Percentiles rank a stretch among this genome's conserved stretches.
phyloP scores from a whole-genome alignment of 2,113 vertebrate genomes.

The Syrmaticus mikado region DNA sequence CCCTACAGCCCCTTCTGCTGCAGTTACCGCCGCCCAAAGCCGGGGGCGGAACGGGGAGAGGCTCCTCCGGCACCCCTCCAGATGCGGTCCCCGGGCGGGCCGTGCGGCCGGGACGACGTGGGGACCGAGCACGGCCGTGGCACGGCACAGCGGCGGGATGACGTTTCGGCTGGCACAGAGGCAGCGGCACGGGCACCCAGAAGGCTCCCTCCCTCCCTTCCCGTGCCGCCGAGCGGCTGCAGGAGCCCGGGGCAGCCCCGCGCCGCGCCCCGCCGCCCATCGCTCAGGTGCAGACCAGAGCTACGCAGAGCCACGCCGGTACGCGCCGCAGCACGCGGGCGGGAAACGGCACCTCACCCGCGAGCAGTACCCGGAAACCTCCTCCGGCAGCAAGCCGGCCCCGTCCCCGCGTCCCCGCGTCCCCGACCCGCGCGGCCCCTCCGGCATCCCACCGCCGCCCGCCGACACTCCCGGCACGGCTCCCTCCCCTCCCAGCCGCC shows the following conservation, averaged over 20 bases:
- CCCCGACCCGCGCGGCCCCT: not conserved
- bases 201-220: not conserved
- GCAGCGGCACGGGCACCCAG: not conserved
- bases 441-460: no score
- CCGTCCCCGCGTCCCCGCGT: not conserved
- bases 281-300: rapidly evolving
- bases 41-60: not conserved
- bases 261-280: not conserved
- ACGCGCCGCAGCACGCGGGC: rapidly evolving
- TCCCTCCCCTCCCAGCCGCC: no score
- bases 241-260: not conserved
- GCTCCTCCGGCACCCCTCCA: not conserved
- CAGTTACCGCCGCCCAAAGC: not conserved
- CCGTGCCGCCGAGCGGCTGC: not conserved
- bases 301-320: not conserved
- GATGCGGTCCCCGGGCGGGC: not conserved
- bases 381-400: not conserved
- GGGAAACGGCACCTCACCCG: no score
- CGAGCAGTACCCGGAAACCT: not conserved
- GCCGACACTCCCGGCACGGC: no score
- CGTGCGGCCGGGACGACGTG: not conserved
- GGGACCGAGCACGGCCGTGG: not conserved
- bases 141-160: conserved; percentile 3
- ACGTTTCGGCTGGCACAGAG: not conserved
- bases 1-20: not conserved